phyloP scores from a whole-genome alignment of 2,888 invertebrate species.

The Polia nebulosa region DNA sequence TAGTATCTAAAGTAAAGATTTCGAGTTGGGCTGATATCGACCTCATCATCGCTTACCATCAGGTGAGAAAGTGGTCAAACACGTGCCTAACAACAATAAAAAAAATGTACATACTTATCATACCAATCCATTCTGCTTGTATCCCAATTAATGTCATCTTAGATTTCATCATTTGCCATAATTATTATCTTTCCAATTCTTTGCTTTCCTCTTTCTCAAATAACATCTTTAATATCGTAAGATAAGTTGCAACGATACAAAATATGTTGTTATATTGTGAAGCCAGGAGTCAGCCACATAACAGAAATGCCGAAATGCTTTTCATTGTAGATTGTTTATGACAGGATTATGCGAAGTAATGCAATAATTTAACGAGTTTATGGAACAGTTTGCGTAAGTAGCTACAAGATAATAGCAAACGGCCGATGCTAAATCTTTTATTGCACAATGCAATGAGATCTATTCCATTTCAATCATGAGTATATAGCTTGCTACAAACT shows the following conservation, averaged over 20 bases:
- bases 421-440: constrained; percentile 37
- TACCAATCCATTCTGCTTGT: too few relatives aligned
- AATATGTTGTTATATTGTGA: constrained; percentile 41
- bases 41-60: too few relatives aligned
- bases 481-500: not conserved
- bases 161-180: too few relatives aligned
- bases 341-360: constrained; percentile 48
- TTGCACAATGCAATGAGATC: constrained; percentile 47
- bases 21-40: too few relatives aligned
- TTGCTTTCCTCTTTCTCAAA: too few relatives aligned
- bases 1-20: too few relatives aligned
- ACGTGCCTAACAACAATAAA: too few relatives aligned
- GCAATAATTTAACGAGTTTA: constrained; percentile 57
- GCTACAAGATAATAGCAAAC: constrained; percentile 34
- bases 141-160: too few relatives aligned
- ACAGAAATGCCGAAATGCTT: constrained; percentile 54
- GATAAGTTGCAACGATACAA: constrained; percentile 10
- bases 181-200: too few relatives aligned
- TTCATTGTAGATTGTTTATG: constrained; percentile 54
- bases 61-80: too few relatives aligned
- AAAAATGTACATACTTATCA: too few relatives aligned
- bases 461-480: constrained; percentile 30
- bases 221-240: not conserved
- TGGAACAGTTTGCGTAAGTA: constrained; percentile 53
- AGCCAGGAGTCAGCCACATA: constrained; percentile 30